A percentile compares a stretch with the other conserved stretches of the same genome.
Conservation (phyloP, 2,113 vertebrate species). For the Bothrops jararaca region DNA sequence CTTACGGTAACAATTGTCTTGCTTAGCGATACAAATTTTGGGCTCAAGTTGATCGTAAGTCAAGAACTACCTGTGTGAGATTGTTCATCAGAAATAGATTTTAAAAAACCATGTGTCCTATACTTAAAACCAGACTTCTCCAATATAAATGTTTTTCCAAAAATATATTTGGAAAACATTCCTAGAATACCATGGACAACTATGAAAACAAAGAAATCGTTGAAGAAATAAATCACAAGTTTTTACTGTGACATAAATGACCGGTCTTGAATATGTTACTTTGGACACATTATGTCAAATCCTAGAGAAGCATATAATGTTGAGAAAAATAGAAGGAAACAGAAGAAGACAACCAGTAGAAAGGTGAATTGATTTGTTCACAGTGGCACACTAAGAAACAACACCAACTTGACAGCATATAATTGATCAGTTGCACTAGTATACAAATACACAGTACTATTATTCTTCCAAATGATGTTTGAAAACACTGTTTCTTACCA, state of each 20-base stretch:
- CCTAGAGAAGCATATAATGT: neutral
- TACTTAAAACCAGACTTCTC: neutral
- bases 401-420: neutral
- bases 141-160: neutral
- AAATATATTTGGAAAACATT: neutral
- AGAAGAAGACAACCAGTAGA: neutral
- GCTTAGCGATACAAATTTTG: neutral
- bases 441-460: neutral
- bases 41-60: neutral
- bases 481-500: neutral
- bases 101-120: neutral
- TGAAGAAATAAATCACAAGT: neutral
- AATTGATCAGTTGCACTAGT: neutral
- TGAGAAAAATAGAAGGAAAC: neutral
- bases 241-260: neutral
- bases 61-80: neutral
- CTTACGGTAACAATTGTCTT: no score
- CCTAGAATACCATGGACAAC: neutral
- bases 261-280: neutral
- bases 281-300: neutral
- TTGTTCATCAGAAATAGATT: neutral
- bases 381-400: neutral
- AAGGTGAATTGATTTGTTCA: neutral
- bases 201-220: neutral
- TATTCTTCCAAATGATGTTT: neutral